Conservation (phyloP, 2,888 invertebrate species). For the Xylocampa areola region DNA sequence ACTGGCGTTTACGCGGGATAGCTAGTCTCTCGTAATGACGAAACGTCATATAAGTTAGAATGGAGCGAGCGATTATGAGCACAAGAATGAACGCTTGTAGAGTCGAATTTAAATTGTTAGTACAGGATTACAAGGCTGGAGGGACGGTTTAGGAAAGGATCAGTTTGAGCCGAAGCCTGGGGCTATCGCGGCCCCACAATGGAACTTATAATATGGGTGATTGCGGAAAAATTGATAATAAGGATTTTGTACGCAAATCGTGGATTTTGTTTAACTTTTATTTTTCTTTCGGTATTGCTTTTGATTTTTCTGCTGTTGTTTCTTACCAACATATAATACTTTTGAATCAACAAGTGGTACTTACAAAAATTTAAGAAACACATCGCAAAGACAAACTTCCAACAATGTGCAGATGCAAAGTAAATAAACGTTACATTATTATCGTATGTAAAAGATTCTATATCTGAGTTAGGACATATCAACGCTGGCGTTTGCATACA, state of each 20-base stretch:
- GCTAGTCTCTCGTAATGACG: slow-evolving; percentile 69
- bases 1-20: slow-evolving; percentile 72
- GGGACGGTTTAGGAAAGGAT: slow-evolving; percentile 83
- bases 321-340: slow-evolving; percentile 7
- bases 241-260: slow-evolving; percentile 64
- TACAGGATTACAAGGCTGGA: slow-evolving; percentile 66
- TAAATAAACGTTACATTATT: slow-evolving; percentile 60
- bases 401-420: slow-evolving; percentile 29
- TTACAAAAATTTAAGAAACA: slow-evolving; percentile 4
- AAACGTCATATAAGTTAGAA: slow-evolving; percentile 85
- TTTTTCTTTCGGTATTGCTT: slow-evolving; percentile 24
- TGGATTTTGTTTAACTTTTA: slow-evolving; percentile 51
- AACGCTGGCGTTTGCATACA: slow-evolving; percentile 80
- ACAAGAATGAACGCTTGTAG: slow-evolving; percentile 68
- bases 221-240: slow-evolving; percentile 82
- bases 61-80: slow-evolving; percentile 76
- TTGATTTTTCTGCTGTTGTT: slow-evolving; percentile 10
- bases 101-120: slow-evolving; percentile 72
- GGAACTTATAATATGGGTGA: slow-evolving; percentile 85
- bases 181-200: slow-evolving; percentile 85
- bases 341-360: slow-evolving; percentile 42
- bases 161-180: slow-evolving; percentile 80
- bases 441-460: slow-evolving; percentile 61
- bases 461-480: slow-evolving; percentile 61
- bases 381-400: slow-evolving; percentile 1